Evolutionary conservation across 2,113 vertebrate genomes (phyloP).

Genomic region (Centrocercus urophasianus): DNA sequence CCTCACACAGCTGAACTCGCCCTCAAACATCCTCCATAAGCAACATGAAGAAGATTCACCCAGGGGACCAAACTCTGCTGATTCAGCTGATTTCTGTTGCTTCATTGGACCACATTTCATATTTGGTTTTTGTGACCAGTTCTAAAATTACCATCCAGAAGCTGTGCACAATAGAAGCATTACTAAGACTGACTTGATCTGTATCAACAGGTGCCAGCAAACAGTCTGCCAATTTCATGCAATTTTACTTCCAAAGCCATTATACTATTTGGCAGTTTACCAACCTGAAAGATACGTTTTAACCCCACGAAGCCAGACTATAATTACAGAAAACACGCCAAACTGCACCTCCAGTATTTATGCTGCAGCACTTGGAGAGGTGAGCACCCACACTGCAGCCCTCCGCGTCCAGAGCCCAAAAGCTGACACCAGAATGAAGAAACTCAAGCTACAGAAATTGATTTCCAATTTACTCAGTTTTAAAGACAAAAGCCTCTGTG

Average conservation of each 20-base stretch:
- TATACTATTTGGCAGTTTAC: background rate
- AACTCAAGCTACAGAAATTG: background rate
- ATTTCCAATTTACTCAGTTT: background rate
- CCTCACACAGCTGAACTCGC: accelerated
- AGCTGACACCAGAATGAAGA: background rate
- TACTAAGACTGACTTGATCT: background rate
- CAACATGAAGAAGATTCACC: background rate
- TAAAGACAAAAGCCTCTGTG: background rate
- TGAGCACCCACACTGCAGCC: background rate
- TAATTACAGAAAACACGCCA: background rate
- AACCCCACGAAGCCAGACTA: background rate
- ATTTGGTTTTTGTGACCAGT: background rate
- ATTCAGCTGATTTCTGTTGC: background rate
- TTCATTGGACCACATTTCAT: background rate
- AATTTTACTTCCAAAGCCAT: constrained; percentile 44
- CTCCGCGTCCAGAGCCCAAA: background rate
- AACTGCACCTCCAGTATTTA: background rate
- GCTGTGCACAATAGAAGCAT: background rate
- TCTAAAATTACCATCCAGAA: background rate
- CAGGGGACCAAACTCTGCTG: background rate
- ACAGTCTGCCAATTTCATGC: background rate
- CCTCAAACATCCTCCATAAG: accelerated
- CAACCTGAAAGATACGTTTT: background rate
- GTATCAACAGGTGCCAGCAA: constrained; percentile 56
- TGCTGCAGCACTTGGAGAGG: background rate